A percentile compares a stretch with the other conserved stretches of the same genome.
phyloP scores from a whole-genome alignment of 1,140 invertebrate genomes.

The Trachelipus rathkii region DNA sequence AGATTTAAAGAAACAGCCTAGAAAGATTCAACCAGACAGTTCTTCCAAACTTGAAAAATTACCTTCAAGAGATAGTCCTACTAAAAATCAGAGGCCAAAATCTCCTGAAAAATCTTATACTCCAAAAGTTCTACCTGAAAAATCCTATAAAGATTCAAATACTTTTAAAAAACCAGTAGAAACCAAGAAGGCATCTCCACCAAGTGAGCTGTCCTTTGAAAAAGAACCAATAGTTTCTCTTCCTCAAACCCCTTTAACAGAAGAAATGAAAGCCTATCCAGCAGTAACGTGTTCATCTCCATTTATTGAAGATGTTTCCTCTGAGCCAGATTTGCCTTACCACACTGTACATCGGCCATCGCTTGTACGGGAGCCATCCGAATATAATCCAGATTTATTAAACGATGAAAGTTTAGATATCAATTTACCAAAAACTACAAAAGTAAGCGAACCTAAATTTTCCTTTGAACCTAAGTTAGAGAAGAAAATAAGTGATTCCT shows the following conservation, averaged over 20 bases:
- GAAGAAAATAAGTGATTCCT: background rate
- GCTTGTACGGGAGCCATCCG: slow-evolving; percentile 41
- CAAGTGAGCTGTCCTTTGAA: slow-evolving; percentile 4
- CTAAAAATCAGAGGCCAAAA: slow-evolving; percentile 25
- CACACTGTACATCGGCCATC: slow-evolving; percentile 41
- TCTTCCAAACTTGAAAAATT: background rate
- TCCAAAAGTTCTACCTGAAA: slow-evolving; percentile 23
- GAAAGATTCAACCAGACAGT: background rate
- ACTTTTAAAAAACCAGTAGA: background rate
- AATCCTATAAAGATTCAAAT: slow-evolving; percentile 13
- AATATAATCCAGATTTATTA: slow-evolving; percentile 31
- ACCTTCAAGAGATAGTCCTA: slow-evolving; percentile 12
- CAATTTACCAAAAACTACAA: background rate
- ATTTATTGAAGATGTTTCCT: slow-evolving; percentile 41
- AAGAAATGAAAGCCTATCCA: slow-evolving; percentile 40
- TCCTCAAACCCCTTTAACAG: slow-evolving; percentile 43
- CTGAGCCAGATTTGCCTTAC: slow-evolving; percentile 39
- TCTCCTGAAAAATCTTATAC: slow-evolving; percentile 35
- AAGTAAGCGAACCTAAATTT: background rate
- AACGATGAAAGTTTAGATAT: background rate
- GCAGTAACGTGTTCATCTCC: slow-evolving; percentile 24
- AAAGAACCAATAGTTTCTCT: slow-evolving; percentile 37
- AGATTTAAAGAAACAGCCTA: background rate
- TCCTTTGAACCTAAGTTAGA: background rate
- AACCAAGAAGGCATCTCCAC: background rate